Evolutionary conservation across 2,113 vertebrate species (phyloP).

Genomic region (Setophaga kirtlandii): DNA sequence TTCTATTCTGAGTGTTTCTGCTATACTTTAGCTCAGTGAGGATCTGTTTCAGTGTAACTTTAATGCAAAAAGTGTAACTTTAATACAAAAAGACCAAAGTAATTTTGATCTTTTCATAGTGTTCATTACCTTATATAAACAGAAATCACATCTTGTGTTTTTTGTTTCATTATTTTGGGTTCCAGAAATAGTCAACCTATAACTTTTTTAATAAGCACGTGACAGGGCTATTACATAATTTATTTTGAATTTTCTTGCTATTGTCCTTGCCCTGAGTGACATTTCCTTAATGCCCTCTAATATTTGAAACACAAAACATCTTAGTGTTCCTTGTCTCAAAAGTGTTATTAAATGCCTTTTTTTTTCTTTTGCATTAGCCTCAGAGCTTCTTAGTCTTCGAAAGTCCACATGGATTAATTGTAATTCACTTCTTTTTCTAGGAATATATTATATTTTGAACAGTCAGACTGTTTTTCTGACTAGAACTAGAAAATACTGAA

Average conservation of each 20-base stretch:
- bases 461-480: not conserved
- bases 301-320: not conserved
- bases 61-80: not conserved
- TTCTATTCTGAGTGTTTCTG: not conserved
- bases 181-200: not conserved
- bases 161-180: not conserved
- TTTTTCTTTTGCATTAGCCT: not conserved
- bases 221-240: not conserved
- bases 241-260: not conserved
- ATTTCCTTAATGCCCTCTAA: not conserved
- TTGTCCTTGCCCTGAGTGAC: not conserved
- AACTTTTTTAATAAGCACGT: not conserved
- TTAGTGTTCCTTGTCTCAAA: not conserved
- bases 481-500: not conserved
- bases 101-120: not conserved
- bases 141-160: not conserved
- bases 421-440: not conserved
- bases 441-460: not conserved
- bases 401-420: not conserved
- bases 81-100: not conserved
- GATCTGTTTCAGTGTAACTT: not conserved
- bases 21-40: not conserved
- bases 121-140: not conserved
- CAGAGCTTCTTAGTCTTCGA: not conserved
- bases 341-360: not conserved